Percentiles rank a stretch among this genome's conserved stretches.
Evolutionary conservation across 2,888 invertebrate genomes (phyloP).

Genomic region (Plusia festucae): DNA sequence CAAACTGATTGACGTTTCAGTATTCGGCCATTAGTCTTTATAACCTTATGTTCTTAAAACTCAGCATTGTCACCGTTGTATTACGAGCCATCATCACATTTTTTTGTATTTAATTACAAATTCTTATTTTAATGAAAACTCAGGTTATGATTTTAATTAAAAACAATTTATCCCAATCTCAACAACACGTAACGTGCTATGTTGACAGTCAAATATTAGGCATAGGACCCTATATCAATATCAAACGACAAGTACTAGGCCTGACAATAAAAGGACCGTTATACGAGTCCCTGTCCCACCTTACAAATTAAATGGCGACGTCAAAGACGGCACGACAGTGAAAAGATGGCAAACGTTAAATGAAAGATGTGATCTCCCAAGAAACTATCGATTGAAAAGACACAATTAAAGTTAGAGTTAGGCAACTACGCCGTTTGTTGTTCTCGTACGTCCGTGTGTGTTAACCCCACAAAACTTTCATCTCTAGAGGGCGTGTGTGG

Average conservation of each 20-base stretch:
- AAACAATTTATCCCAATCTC: not conserved
- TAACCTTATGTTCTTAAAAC: too few species aligned
- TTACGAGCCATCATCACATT: too few species aligned
- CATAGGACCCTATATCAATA: slow-evolving; percentile 19
- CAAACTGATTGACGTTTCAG: too few species aligned
- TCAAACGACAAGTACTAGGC: slow-evolving; percentile 22
- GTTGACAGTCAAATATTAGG: slow-evolving; percentile 24
- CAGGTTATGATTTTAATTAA: too few species aligned
- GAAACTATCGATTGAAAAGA: slow-evolving; percentile 88
- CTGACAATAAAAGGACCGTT: slow-evolving; percentile 55
- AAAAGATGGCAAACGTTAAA: slow-evolving; percentile 66
- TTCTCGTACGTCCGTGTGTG: slow-evolving; percentile 83
- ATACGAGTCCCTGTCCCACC: slow-evolving; percentile 48
- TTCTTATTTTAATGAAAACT: not conserved
- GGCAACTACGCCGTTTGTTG: slow-evolving; percentile 87
- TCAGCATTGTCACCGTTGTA: too few species aligned
- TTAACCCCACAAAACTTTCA: slow-evolving; percentile 89
- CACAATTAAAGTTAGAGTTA: slow-evolving; percentile 89
- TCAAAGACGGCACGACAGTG: slow-evolving; percentile 60
- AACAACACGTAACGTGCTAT: slow-evolving; percentile 22
- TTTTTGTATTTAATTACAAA: too few species aligned
- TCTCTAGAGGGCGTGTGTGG: slow-evolving; percentile 81
- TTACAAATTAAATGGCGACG: slow-evolving; percentile 61
- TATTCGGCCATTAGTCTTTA: too few species aligned
- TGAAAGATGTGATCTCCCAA: slow-evolving; percentile 72